These are phyloP conservation scores for Heliconius eleuchia DNA, from an alignment of 1,140 invertebrate species.

Conservation along the genomic window DNA sequence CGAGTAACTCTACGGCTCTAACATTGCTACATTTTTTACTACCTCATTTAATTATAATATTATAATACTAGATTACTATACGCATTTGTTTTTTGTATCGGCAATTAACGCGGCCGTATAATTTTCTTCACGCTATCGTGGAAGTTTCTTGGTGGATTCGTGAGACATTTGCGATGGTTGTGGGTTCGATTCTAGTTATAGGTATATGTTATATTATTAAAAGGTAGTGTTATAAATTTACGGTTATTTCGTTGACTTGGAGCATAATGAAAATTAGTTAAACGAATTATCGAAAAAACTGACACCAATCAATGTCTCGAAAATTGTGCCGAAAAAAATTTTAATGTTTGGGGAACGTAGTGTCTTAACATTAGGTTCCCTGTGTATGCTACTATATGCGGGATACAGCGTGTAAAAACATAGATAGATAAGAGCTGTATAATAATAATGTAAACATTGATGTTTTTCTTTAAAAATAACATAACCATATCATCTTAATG, in stretches of 20 bases:
- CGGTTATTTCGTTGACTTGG: background rate
- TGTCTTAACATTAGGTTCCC: too few species aligned
- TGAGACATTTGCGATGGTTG: background rate
- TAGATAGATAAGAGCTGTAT: too few species aligned
- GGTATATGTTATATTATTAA: too few species aligned
- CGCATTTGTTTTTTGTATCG: constrained; percentile 3
- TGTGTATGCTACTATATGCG: too few species aligned
- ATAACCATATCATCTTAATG: background rate
- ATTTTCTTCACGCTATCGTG: background rate
- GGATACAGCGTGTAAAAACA: too few species aligned
- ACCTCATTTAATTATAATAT: constrained; percentile 2
- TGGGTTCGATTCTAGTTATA: background rate
- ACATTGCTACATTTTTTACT: constrained; percentile 6
- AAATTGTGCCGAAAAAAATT: too few species aligned
- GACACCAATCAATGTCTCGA: background rate
- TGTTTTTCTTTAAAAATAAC: too few species aligned
- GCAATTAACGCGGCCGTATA: background rate
- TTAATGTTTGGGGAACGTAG: too few species aligned
- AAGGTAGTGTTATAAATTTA: background rate
- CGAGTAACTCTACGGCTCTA: background rate
- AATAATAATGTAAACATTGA: too few species aligned
- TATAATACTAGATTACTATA: background rate
- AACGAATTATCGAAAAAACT: background rate
- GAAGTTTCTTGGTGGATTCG: background rate
- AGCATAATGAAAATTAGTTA: too few species aligned